phyloP scores from a whole-genome alignment of 2,113 vertebrate genomes.

The Hippolais icterina region DNA sequence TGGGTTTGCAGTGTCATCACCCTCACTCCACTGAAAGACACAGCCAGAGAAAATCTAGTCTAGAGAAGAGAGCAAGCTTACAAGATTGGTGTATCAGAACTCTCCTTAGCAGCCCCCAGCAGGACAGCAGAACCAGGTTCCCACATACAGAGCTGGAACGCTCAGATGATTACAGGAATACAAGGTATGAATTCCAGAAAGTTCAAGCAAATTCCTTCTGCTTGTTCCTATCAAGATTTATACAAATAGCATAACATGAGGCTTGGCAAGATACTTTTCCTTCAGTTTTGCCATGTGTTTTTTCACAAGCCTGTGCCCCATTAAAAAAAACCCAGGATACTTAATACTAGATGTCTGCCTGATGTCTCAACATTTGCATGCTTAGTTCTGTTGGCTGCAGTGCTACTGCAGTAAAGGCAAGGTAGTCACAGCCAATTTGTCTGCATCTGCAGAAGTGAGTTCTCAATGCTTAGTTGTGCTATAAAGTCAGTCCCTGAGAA shows the following conservation, averaged over 20 bases:
- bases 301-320: neutral
- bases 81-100: neutral
- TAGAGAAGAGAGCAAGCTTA: neutral
- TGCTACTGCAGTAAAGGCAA: constrained; percentile 42
- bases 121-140: neutral
- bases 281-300: constrained; percentile 27
- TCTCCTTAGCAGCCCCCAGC: neutral
- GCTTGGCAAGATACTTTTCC: constrained; percentile 28
- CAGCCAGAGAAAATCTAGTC: neutral
- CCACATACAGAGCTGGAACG: neutral
- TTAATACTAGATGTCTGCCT: neutral
- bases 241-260: neutral
- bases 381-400: constrained; percentile 44
- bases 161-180: neutral
- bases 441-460: neutral
- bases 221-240: constrained; percentile 47
- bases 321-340: neutral
- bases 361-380: neutral
- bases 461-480: neutral
- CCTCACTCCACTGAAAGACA: neutral
- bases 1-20: neutral
- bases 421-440: constrained; percentile 28
- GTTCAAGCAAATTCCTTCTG: constrained; percentile 41
- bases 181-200: constrained; percentile 31
- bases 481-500: neutral